Percentiles rank a stretch among this genome's conserved stretches.
Conservation (phyloP, 2,113 vertebrate species). For the Cephalopholis sonnerati region DNA sequence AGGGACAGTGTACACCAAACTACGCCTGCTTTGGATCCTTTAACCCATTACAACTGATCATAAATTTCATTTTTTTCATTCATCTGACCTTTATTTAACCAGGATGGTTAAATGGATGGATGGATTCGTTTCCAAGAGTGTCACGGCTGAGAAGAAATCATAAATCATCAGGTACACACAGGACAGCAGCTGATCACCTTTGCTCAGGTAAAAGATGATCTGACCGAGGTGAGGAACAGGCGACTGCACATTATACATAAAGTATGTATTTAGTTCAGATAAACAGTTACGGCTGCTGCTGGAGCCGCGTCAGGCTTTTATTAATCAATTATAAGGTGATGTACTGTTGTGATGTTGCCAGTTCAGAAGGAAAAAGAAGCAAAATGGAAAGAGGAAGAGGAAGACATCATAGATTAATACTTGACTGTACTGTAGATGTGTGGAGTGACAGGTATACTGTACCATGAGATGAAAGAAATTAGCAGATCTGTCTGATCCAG, state of each 20-base stretch:
- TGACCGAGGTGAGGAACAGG: background rate
- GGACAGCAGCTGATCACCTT: background rate
- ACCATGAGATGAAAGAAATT: too few relatives aligned
- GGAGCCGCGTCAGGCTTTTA: too few relatives aligned
- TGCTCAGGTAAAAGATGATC: background rate
- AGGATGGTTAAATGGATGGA: background rate
- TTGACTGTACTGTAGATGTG: background rate
- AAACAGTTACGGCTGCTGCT: background rate
- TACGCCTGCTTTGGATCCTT: background rate
- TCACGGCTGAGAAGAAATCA: background rate
- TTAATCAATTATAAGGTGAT: background rate
- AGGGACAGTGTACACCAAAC: background rate
- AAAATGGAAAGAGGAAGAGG: too few relatives aligned
- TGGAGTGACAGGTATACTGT: too few relatives aligned
- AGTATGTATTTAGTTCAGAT: background rate
- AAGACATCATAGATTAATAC: too few relatives aligned
- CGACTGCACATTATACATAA: background rate
- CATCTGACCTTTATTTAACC: constrained; percentile 6
- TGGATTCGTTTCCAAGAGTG: background rate
- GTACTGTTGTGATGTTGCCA: background rate
- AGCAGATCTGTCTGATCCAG: too few relatives aligned
- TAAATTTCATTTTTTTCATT: background rate
- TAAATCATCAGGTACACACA: constrained; percentile 3
- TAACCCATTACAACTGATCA: background rate
- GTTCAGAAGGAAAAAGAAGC: background rate